These are phyloP conservation scores for Buathra laborator DNA, from an alignment of 2,888 invertebrate species.

Conservation along the genomic window DNA sequence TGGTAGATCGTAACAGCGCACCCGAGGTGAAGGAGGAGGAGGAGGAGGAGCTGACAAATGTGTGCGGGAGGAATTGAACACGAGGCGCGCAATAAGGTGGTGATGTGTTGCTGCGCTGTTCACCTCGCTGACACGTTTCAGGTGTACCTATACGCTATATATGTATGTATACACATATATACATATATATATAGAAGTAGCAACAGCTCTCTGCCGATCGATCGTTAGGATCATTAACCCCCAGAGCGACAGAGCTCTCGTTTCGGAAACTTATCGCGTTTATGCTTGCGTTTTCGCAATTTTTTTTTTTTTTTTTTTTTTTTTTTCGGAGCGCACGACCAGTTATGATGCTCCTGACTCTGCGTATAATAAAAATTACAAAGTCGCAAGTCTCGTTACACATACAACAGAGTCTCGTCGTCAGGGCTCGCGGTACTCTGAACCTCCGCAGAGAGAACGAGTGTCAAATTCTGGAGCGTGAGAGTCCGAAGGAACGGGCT, in stretches of 20 bases:
- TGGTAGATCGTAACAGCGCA: slow-evolving; percentile 3
- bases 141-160: slow-evolving; percentile 21
- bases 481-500: slow-evolving; percentile 71
- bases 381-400: slow-evolving; percentile 67
- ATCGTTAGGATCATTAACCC: slow-evolving; percentile 67
- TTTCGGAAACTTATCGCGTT: slow-evolving; percentile 57
- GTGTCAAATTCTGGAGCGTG: slow-evolving; percentile 84
- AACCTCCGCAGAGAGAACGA: slow-evolving; percentile 74
- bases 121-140: slow-evolving; percentile 59
- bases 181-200: background rate
- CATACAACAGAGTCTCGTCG: slow-evolving; percentile 27
- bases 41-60: slow-evolving; percentile 20
- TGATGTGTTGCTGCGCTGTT: slow-evolving; percentile 41
- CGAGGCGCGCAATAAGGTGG: slow-evolving; percentile 19
- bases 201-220: slow-evolving; percentile 47
- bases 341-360: slow-evolving; percentile 59
- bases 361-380: slow-evolving; percentile 34
- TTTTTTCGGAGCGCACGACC: slow-evolving; percentile 9
- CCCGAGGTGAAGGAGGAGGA: no score
- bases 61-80: slow-evolving; percentile 54
- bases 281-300: slow-evolving; percentile 53
- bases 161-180: background rate
- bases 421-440: slow-evolving; percentile 73
- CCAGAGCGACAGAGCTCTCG: slow-evolving; percentile 37
- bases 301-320: slow-evolving; percentile 33